phyloP scores from a whole-genome alignment of 2,888 invertebrate species.

The Lithosia quadra region DNA sequence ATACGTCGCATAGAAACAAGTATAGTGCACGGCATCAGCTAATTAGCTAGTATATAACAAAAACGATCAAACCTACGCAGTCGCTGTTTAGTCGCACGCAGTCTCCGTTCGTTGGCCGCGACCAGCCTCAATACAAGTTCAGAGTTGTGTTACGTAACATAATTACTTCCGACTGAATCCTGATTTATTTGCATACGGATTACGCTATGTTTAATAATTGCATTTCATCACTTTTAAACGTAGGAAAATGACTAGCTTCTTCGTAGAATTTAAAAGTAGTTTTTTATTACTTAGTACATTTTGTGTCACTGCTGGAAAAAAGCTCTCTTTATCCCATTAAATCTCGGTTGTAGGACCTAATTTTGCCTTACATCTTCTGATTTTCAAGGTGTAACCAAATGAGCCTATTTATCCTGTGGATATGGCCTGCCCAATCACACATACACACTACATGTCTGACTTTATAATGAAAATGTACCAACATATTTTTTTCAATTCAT shows the following conservation, averaged over 20 bases:
- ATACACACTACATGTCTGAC: no score
- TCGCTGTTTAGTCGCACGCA: slow-evolving; percentile 53
- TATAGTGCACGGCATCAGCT: not conserved
- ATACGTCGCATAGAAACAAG: no score
- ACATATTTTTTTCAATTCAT: no score
- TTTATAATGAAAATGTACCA: no score
- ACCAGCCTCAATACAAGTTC: slow-evolving; percentile 72
- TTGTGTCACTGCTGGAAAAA: not conserved
- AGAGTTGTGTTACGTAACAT: slow-evolving; percentile 68
- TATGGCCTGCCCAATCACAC: no score
- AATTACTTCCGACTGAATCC: slow-evolving; percentile 70
- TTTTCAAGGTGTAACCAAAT: no score
- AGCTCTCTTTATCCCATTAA: no score
- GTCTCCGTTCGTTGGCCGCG: slow-evolving; percentile 70
- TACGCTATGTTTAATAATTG: not conserved
- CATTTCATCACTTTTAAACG: slow-evolving; percentile 28
- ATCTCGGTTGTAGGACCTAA: no score
- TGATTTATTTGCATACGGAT: slow-evolving; percentile 58
- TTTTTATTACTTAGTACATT: no score
- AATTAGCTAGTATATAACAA: slow-evolving; percentile 12
- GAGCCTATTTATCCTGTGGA: no score
- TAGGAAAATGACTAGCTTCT: slow-evolving; percentile 18
- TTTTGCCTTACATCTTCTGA: no score
- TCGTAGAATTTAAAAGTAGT: not conserved
- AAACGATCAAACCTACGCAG: slow-evolving; percentile 58